Evolutionary conservation across 1,140 invertebrate species (phyloP), one percentile per base, ranked within the genome.

Genomic region (Hormaphis cornu): DNA sequence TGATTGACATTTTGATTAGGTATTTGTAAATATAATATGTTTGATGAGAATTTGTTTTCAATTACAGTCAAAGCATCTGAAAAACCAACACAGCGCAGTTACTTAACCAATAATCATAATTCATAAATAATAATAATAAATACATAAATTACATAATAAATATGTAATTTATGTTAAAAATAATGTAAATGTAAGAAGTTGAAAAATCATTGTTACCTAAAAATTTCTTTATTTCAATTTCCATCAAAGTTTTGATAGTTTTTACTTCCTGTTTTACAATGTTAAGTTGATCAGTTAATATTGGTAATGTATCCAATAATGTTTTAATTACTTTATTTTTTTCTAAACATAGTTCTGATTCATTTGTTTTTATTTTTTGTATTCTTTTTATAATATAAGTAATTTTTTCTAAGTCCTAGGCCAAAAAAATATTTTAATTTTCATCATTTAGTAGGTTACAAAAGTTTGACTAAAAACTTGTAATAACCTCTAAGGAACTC

Each of bases 351-450:
- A n/a, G n/a, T n/a, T n/a, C n/a, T n/a, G 16, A 14, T 40, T 37
- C 24, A 40, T 22, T 22, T 1, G 1, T n/a, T n/a, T 7, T 26
- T 9, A 9, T 50, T 9, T 35, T 35, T 48, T 66, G 33, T 1
- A 46, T 48, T 48, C 50, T 48, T 35, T 35, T 50, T 12, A 66
- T 22, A 33, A 66, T 50, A 50, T 66, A 50, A 33, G 22, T 35
- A 16, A 66, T 33, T 50, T 66, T 66, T n/a, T 66, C 59, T 3
- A 50, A 33, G 9, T 66, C 59, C 59, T 66, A 40, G n/a, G n/a
- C n/a, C 2, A 16, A 16, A 66, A 22, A 20, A 33, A n/a, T 1
- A 40, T 37, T 9, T 12, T 56, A 22, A 22, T 14, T 56, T 12
- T 22, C 5, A 35, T 35, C 22, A 22, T 14, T 14, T 7, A 40